Conservation (phyloP, 1,140 invertebrate species). For the Arctopsyche grandis region DNA sequence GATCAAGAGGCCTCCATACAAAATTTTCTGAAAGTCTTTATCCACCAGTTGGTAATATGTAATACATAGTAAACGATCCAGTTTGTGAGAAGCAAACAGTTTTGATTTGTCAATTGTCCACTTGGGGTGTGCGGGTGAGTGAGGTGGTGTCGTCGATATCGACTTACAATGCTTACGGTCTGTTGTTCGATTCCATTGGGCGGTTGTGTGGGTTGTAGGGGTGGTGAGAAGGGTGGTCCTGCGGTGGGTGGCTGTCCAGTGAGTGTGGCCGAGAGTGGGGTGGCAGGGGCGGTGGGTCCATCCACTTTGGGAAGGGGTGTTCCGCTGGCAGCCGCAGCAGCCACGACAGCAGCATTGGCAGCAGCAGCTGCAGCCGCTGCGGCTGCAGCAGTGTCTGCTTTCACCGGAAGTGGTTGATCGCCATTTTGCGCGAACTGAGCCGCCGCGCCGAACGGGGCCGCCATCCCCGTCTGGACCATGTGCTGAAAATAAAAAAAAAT, state of each 20-base stretch:
- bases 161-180: slow-evolving; percentile 66
- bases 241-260: slow-evolving; percentile 60
- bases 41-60: too few relatives aligned
- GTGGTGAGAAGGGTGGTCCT: slow-evolving; percentile 63
- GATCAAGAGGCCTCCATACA: too few relatives aligned
- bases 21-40: too few relatives aligned
- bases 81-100: too few relatives aligned
- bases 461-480: slow-evolving; percentile 94
- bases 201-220: slow-evolving; percentile 60
- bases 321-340: slow-evolving; percentile 63
- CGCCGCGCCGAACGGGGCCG: slow-evolving; percentile 80
- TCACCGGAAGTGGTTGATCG: slow-evolving; percentile 66
- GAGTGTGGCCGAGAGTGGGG: slow-evolving; percentile 59
- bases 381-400: slow-evolving; percentile 67
- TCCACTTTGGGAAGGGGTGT: slow-evolving; percentile 61
- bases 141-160: background rate
- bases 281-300: slow-evolving; percentile 60
- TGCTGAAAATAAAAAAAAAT: slow-evolving; percentile 75
- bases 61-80: too few relatives aligned
- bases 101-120: too few relatives aligned
- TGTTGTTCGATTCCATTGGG: slow-evolving; percentile 65
- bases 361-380: slow-evolving; percentile 64
- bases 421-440: slow-evolving; percentile 78
- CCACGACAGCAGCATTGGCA: slow-evolving; percentile 59
- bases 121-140: too few relatives aligned